phyloP scores from a whole-genome alignment of 2,113 vertebrate species.

The Isurus oxyrinchus region DNA sequence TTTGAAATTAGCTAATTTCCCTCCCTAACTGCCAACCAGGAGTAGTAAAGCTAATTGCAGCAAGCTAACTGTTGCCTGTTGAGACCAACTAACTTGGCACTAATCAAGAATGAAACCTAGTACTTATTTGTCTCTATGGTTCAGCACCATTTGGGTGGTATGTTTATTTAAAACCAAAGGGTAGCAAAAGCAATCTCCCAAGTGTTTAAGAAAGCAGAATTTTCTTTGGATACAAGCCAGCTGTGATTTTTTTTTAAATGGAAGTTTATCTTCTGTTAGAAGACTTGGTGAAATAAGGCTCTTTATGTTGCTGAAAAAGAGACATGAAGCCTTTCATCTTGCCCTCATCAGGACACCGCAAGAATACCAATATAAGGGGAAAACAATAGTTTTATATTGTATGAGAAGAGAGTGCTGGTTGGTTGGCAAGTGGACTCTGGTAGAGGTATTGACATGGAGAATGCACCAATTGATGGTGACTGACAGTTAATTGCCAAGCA shows the following conservation, averaged over 20 bases:
- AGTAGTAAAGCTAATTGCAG: background rate
- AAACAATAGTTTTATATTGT: too few species aligned
- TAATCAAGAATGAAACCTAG: background rate
- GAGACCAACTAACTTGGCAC: background rate
- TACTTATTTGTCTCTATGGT: background rate
- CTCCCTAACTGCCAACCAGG: background rate
- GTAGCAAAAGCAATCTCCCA: background rate
- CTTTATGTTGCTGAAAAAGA: too few species aligned
- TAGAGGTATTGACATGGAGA: too few species aligned
- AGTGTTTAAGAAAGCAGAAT: background rate
- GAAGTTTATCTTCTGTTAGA: background rate
- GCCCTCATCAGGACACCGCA: too few species aligned
- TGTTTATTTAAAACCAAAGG: background rate
- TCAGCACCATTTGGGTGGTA: background rate
- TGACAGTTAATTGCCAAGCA: too few species aligned
- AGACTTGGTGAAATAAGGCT: background rate
- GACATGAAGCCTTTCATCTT: too few species aligned
- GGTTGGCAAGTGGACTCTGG: too few species aligned
- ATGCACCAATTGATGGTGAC: too few species aligned
- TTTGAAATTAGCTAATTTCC: background rate
- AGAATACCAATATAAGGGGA: too few species aligned
- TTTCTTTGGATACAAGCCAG: background rate
- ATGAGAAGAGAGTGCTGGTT: too few species aligned
- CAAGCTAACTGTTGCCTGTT: background rate
- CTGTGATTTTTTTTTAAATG: too few species aligned